Evolutionary conservation across 2,797 vertebrate species (phyloP), one percentile per base, ranked within the genome.

Genomic region (Hypotaenidia okinawae): DNA sequence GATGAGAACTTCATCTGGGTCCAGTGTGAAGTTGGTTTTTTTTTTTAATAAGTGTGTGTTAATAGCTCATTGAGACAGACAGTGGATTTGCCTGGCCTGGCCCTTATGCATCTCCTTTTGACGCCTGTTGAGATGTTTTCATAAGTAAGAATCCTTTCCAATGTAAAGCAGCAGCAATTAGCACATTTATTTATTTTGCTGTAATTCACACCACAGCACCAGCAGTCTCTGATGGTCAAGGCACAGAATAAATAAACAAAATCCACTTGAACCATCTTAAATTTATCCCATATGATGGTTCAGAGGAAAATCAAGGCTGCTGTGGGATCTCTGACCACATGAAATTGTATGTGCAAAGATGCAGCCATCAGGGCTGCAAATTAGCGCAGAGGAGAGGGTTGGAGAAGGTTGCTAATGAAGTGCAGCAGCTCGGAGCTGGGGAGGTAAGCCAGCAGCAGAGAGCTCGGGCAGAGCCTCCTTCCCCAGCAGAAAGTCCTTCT

Each of bases 91-190:
- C 19, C 62, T 66, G 43, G 3, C n/a, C 49, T 15, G 3, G 52
- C 58, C 54, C 24, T 10, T 43, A 30, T 9, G n/a, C n/a, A 22
- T 67, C 63, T 79, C 70, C 67, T 91, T 94, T 94, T 80, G 25
- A 55, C 68, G 92, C 83, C 63, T 90, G 55, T n/a, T 58, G 68
- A 67, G 66, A 85, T 43, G 58, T 90, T 92, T 95, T 70, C 28
- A 32, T 72, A 87, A 77, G 49, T 32, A 63, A 83, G 86, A 87
- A 85, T n/a, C 27, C 4, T 33, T 93, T 94, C 74, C 75, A 92
- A 55, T 6, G 28, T 22, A 90, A 94, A 85, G 77, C 19, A 89
- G 70, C 54, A 89, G 64, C 37, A 95, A 95, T 96, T 96, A 94
- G 67, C 47, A 61, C 28, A 30, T 93, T 80, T 95, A 67, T 95